These are phyloP conservation scores for Drosophila bipectinata DNA, from an alignment of 1,140 invertebrate species.

Conservation along the genomic window DNA sequence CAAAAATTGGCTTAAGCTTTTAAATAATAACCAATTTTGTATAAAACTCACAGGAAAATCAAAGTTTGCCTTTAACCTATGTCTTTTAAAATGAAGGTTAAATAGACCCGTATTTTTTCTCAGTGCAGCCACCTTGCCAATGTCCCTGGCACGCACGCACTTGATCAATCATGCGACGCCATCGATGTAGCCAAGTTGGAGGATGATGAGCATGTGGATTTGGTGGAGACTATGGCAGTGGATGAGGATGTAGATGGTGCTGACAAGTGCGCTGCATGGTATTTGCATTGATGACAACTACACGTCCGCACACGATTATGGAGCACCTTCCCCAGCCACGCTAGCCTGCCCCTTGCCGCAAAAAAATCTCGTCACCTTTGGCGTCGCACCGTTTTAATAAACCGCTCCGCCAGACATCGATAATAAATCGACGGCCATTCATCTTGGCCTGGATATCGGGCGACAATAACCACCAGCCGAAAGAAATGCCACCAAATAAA, in stretches of 20 bases:
- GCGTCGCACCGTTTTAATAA: conserved; percentile 69
- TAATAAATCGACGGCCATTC: conserved; percentile 74
- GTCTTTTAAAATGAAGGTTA: too few relatives aligned
- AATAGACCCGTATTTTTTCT: neutral
- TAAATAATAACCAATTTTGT: neutral
- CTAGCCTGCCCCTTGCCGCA: neutral
- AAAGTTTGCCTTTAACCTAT: too few relatives aligned
- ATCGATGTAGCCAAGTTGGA: conserved; percentile 39
- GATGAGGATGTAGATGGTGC: conserved; percentile 21
- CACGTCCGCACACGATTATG: conserved; percentile 71
- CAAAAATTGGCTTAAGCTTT: neutral
- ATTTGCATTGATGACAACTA: conserved; percentile 81
- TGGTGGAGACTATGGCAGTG: neutral
- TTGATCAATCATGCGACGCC: conserved; percentile 76
- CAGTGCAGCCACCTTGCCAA: conserved; percentile 38
- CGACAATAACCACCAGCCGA: conserved; percentile 64
- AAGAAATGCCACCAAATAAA: neutral
- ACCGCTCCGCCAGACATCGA: conserved; percentile 66
- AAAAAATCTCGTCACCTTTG: conserved; percentile 53
- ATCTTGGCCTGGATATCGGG: conserved; percentile 59
- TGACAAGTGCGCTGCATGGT: conserved; percentile 61
- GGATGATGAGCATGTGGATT: conserved; percentile 44
- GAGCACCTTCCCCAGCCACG: conserved; percentile 37
- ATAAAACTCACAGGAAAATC: neutral
- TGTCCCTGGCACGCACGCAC: conserved; percentile 74